Evolutionary conservation across 2,888 invertebrate genomes (phyloP).

Genomic region (Eretmocerus hayati): DNA sequence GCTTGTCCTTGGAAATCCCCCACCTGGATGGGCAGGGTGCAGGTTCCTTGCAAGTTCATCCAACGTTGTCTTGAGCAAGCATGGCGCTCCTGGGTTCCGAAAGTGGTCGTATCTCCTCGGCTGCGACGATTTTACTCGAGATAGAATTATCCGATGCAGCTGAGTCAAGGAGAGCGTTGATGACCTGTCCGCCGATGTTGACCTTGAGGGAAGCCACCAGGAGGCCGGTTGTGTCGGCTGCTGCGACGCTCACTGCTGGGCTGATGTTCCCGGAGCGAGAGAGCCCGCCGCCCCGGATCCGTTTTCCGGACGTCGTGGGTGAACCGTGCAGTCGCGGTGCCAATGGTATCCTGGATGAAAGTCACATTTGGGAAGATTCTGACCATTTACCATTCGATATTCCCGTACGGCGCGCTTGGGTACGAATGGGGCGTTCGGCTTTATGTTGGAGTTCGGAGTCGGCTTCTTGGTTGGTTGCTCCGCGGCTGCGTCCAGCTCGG

Average conservation of each 20-base stretch:
- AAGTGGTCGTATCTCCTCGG: neutral
- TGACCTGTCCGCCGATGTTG: neutral
- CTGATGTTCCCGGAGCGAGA: no score
- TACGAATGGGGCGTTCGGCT: no score
- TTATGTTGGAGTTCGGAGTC: neutral
- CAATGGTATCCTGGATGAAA: neutral
- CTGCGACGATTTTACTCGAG: neutral
- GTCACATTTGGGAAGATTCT: neutral
- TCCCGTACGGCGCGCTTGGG: no score
- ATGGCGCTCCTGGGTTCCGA: no score
- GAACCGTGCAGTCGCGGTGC: neutral
- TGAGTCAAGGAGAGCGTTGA: neutral
- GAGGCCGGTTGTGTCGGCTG: neutral
- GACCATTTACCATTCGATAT: neutral
- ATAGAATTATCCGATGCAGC: neutral
- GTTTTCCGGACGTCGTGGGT: no score
- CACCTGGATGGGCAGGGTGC: no score
- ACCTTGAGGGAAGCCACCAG: neutral
- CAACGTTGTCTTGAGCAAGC: no score
- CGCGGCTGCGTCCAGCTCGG: neutral
- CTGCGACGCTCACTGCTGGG: neutral
- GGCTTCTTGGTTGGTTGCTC: neutral
- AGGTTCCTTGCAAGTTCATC: no score
- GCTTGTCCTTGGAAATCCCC: no score
- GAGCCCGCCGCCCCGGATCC: neutral